Evolutionary conservation across 2,797 vertebrate genomes (phyloP).

Genomic region (Sebastes steindachneri): DNA sequence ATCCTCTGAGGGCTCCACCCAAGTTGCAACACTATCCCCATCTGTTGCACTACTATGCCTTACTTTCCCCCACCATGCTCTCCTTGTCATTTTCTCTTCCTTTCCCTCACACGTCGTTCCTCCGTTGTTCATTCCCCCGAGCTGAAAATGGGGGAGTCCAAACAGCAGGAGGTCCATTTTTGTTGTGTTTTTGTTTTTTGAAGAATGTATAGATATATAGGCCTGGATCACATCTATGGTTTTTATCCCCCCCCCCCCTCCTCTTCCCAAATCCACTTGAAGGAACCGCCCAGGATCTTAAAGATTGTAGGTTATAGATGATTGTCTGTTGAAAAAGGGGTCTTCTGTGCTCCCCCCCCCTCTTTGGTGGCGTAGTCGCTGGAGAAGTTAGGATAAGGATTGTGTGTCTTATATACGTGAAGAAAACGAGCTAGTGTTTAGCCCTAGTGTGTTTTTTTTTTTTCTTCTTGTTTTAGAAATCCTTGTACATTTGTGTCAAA

Average conservation of each 20-base stretch:
- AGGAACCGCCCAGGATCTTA: slow-evolving; percentile 59
- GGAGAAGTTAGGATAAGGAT: slow-evolving; percentile 70
- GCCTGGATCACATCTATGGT: slow-evolving; percentile 53
- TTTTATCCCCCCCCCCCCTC: slow-evolving; percentile 15
- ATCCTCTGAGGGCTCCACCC: slow-evolving; percentile 72
- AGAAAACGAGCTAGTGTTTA: slow-evolving; percentile 73
- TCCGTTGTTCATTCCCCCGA: slow-evolving; percentile 30
- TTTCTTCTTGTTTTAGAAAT: slow-evolving; percentile 73
- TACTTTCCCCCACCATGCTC: slow-evolving; percentile 57
- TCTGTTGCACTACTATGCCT: slow-evolving; percentile 79
- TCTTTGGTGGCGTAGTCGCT: slow-evolving; percentile 62
- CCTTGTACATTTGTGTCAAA: slow-evolving; percentile 83
- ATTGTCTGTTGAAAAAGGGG: slow-evolving; percentile 59
- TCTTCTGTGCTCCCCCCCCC: slow-evolving; percentile 46
- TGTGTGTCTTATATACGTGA: slow-evolving; percentile 76
- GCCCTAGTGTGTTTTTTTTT: slow-evolving; percentile 53
- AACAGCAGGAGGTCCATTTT: slow-evolving; percentile 38
- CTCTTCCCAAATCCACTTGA: slow-evolving; percentile 52
- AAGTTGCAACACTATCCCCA: slow-evolving; percentile 72
- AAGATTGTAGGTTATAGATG: slow-evolving; percentile 71
- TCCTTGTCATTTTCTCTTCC: slow-evolving; percentile 12
- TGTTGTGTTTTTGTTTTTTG: slow-evolving; percentile 28
- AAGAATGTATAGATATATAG: slow-evolving; percentile 81
- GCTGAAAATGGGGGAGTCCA: slow-evolving; percentile 59
- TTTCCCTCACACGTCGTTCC: slow-evolving; percentile 15